phyloP scores from a whole-genome alignment of 1,140 invertebrate genomes.

The Pygmarrhopalites habei region DNA sequence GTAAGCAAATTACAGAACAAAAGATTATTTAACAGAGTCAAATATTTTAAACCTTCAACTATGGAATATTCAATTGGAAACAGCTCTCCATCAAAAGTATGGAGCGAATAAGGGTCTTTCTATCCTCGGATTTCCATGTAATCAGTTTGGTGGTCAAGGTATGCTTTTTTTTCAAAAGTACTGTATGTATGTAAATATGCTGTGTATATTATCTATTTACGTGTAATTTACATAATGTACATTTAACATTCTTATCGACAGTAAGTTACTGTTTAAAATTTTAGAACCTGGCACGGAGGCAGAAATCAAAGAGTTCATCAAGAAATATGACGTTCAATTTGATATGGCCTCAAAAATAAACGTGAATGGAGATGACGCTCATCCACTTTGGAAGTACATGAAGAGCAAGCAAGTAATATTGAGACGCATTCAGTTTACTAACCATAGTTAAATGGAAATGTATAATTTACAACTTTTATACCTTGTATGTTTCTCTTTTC shows the following conservation, averaged over 20 bases:
- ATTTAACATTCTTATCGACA: no score
- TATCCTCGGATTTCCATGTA: slow-evolving; percentile 85
- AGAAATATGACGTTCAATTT: slow-evolving; percentile 61
- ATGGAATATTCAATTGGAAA: slow-evolving; percentile 45
- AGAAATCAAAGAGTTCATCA: slow-evolving; percentile 65
- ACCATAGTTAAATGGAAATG: slow-evolving; percentile 93
- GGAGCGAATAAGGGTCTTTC: slow-evolving; percentile 51
- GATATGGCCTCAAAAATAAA: slow-evolving; percentile 74
- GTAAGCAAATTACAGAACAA: no score
- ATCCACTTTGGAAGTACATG: slow-evolving; percentile 78
- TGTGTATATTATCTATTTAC: no score
- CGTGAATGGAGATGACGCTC: slow-evolving; percentile 77
- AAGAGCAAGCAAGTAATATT: slow-evolving; percentile 82
- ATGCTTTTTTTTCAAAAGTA: no score
- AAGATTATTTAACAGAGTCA: no score
- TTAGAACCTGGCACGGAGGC: slow-evolving; percentile 65
- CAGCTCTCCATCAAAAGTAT: slow-evolving; percentile 63
- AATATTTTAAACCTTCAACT: no score
- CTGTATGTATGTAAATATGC: no score
- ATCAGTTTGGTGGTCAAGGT: slow-evolving; percentile 74
- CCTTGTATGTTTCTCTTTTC: no score
- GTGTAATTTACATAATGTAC: no score
- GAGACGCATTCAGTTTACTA: slow-evolving; percentile 70
- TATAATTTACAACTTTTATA: no score
- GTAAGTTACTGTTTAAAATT: no score